These are phyloP conservation scores for Rattus norvegicus DNA, from an alignment of 2,113 vertebrate species.

Conservation along the genomic window DNA sequence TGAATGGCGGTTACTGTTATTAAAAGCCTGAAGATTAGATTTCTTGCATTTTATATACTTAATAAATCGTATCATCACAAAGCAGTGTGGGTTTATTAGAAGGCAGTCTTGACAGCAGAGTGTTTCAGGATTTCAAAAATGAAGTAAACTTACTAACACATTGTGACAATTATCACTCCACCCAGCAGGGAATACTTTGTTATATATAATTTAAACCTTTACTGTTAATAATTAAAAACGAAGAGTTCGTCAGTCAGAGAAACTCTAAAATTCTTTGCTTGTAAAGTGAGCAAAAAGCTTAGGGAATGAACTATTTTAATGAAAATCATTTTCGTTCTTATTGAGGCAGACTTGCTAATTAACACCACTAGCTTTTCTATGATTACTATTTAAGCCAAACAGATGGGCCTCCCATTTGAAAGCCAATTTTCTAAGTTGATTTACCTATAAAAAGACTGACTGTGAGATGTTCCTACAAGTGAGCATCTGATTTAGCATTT, in stretches of 20 bases:
- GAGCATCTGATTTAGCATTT: not conserved
- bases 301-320: not conserved
- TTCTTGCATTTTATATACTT: not conserved
- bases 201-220: not conserved
- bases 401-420: not conserved
- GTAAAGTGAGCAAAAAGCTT: not conserved
- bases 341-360: not conserved
- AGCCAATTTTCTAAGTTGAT: constrained; percentile 33
- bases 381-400: constrained; percentile 39
- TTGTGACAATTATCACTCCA: not conserved
- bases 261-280: not conserved
- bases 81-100: not conserved
- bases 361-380: not conserved
- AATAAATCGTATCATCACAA: not conserved
- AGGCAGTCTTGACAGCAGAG: not conserved
- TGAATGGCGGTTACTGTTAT: not conserved
- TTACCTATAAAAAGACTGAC: not conserved
- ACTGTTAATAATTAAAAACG: not conserved
- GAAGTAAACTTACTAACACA: not conserved
- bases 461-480: not conserved
- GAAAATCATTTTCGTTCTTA: constrained; percentile 18
- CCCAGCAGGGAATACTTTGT: not conserved
- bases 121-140: not conserved
- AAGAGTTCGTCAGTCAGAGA: not conserved
- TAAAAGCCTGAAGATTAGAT: not conserved